Evolutionary conservation across 2,888 invertebrate species (phyloP), one percentile per base, ranked within the genome.

Genomic region (Scrobipalpa atriplicella): DNA sequence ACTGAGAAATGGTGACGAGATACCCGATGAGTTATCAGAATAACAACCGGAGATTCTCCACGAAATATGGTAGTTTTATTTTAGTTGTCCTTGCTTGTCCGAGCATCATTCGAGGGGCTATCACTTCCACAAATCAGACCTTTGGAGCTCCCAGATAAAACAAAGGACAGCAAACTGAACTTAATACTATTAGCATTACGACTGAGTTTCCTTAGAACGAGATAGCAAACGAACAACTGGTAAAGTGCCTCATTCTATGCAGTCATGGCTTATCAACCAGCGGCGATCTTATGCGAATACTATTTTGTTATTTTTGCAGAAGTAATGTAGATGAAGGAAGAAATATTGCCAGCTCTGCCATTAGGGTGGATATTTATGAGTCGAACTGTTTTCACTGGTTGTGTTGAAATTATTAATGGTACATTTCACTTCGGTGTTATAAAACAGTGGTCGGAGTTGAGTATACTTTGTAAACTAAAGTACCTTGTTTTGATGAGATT

Each of bases 221-320:
- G 75, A 79, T 80, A 81, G 83, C 81, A 85, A 81, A 80, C 80
- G 78, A 79, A 81, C 74, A 78, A 78, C 76, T 77, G 72, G 76
- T 74, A 77, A 80, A 83, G 82, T 84, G 78, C 80, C 81, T 82
- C 80, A 75, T 77, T 81, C 85, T 83, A 86, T 87, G 86, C 86
- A 85, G 83, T 82, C 77, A 73, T 63, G 78, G 77, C 79, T 85
- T 90, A 91, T 90, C 90, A 77, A 75, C 76, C 73, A 79, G 76
- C 80, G 77, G 85, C 84, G 78, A 89, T 87, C 87, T 78, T 73
- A 72, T 82, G 79, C 79, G 83, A 83, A 81, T 80, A 85, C 84
- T 86, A 86, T 87, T 88, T 87, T 85, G 87, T 89, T 88, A 87
- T 89, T 89, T 89, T 89, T 87, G 85, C 86, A 86, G 85, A 85